These are phyloP conservation scores for Stenopsyche tienmushanensis DNA, from an alignment of 1,140 invertebrate species.

Conservation along the genomic window DNA sequence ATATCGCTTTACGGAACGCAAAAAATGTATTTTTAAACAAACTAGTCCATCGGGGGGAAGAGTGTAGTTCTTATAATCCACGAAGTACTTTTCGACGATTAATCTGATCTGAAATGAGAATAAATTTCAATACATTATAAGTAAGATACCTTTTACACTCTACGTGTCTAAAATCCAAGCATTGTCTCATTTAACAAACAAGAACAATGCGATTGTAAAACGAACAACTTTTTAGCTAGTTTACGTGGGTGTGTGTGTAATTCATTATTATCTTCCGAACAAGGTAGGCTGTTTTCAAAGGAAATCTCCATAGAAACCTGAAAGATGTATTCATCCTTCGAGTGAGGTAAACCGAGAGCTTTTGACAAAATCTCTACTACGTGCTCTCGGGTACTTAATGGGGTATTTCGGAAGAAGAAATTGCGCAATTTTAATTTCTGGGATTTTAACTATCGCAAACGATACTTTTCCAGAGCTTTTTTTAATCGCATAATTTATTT, in stretches of 20 bases:
- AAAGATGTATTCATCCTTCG: constrained; percentile 20
- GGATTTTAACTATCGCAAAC: no score
- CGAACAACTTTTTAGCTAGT: neutral
- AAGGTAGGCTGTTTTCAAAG: constrained; percentile 26
- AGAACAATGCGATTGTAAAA: neutral
- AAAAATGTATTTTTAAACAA: no score
- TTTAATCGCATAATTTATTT: no score
- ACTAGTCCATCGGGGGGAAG: no score
- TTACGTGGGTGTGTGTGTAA: neutral
- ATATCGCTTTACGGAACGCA: no score
- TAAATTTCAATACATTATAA: no score
- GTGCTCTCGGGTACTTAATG: constrained; percentile 6
- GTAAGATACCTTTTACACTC: no score
- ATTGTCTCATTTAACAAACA: neutral
- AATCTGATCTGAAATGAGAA: no score
- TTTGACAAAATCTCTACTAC: constrained; percentile 29
- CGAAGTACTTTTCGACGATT: no score
- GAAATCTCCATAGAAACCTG: constrained; percentile 22
- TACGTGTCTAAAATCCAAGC: neutral
- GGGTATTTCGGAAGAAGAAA: neutral
- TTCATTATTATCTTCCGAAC: constrained; percentile 20
- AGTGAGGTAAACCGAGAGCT: constrained; percentile 21
- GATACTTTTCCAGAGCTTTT: no score
- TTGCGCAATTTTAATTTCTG: neutral
- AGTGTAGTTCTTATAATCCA: no score